A percentile compares a stretch with the other conserved stretches of the same genome.
These are phyloP conservation scores for Bradypodion ventrale DNA, from an alignment of 2,797 vertebrate species.

Conservation along the genomic window DNA sequence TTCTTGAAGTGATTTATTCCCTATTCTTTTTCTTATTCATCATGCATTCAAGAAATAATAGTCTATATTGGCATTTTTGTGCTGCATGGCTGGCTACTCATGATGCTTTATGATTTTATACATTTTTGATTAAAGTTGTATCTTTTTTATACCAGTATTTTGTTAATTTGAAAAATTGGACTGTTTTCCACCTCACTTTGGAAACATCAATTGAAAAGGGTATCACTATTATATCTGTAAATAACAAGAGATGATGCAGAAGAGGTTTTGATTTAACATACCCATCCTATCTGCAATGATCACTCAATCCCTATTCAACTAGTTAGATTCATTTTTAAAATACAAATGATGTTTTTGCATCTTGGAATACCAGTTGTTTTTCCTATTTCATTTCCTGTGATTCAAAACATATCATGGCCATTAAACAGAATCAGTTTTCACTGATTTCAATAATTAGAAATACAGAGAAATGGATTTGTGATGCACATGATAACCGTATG, in stretches of 20 bases:
- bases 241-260: neutral
- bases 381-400: neutral
- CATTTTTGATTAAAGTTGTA: too few relatives aligned
- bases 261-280: neutral
- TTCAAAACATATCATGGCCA: too few relatives aligned
- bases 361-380: neutral
- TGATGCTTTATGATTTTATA: too few relatives aligned
- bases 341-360: neutral
- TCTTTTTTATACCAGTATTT: too few relatives aligned
- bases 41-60: neutral
- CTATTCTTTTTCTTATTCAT: neutral
- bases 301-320: neutral
- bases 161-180: too few relatives aligned
- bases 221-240: neutral
- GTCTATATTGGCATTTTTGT: neutral
- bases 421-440: too few relatives aligned
- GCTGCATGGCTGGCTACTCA: too few relatives aligned
- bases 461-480: too few relatives aligned
- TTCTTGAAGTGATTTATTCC: too few relatives aligned
- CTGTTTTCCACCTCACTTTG: too few relatives aligned
- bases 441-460: too few relatives aligned
- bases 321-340: neutral
- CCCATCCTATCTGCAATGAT: neutral
- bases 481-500: too few relatives aligned
- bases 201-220: neutral